Percentiles rank a stretch among this genome's conserved stretches.
These are phyloP conservation scores for Tor tambroides DNA, from an alignment of 2,113 vertebrate genomes.

Conservation along the genomic window DNA sequence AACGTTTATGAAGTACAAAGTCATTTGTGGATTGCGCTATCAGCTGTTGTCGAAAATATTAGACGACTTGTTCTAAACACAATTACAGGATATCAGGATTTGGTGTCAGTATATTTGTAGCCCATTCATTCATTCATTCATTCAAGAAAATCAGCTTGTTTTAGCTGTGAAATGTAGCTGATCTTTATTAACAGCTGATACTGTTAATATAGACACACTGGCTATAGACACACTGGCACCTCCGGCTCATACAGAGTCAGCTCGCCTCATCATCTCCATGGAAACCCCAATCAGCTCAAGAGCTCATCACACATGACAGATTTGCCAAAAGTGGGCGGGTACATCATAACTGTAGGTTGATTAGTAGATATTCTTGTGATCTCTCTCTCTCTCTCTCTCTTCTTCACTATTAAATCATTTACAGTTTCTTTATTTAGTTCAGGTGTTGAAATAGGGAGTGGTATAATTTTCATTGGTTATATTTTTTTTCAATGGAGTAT, in stretches of 20 bases:
- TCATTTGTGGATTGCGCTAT: neutral
- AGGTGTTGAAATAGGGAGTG: no score
- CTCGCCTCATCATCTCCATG: constrained; percentile 81
- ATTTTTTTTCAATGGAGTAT: neutral
- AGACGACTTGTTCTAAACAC: neutral
- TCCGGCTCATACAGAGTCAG: constrained; percentile 57
- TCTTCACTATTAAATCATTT: neutral
- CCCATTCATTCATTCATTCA: neutral
- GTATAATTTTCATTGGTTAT: neutral
- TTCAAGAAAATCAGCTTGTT: neutral
- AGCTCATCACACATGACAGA: constrained; percentile 49
- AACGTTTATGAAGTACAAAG: constrained; percentile 1
- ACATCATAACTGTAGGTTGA: constrained; percentile 26
- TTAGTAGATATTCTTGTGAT: neutral
- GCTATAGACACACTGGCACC: constrained; percentile 37
- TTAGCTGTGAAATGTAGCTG: neutral
- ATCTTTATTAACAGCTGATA: neutral
- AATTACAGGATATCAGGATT: neutral
- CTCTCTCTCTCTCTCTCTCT: neutral
- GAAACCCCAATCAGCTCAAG: constrained; percentile 87
- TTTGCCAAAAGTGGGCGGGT: neutral
- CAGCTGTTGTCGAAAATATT: neutral
- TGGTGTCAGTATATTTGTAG: neutral
- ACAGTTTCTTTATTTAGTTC: no score
- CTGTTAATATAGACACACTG: constrained; percentile 36